Conservation (phyloP, 2,113 vertebrate genomes). For the Phodopus roborovskii region DNA sequence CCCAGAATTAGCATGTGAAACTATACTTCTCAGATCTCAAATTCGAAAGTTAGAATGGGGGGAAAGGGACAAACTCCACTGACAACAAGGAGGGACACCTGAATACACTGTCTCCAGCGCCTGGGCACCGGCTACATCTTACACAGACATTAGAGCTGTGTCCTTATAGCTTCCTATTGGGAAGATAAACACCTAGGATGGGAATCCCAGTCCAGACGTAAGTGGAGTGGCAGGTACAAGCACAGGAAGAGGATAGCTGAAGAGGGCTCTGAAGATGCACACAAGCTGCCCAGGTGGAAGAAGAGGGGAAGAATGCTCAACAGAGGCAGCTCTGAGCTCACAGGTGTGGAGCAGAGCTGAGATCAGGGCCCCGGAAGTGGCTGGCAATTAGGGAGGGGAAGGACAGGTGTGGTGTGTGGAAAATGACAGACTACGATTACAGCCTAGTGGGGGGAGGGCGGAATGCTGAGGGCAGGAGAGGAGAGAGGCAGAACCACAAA, state of each 20-base stretch:
- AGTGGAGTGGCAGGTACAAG: background rate
- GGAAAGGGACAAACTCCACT: background rate
- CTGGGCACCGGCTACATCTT: background rate
- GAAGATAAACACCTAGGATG: background rate
- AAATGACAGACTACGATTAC: fast-evolving
- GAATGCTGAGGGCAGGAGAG: background rate
- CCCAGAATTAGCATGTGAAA: background rate
- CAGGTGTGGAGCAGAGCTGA: background rate
- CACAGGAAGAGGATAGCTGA: background rate
- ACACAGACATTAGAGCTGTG: background rate
- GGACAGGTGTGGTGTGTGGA: fast-evolving
- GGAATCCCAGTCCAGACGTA: background rate
- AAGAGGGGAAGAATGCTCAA: too few relatives aligned
- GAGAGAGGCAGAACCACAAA: background rate
- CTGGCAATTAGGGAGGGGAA: background rate
- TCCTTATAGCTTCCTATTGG: background rate
- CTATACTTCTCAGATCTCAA: background rate
- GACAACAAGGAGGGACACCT: background rate
- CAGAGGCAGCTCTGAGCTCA: background rate
- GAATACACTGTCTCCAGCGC: background rate
- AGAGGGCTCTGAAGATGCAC: background rate
- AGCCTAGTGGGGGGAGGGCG: background rate
- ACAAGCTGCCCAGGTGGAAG: background rate
- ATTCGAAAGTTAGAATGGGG: background rate
- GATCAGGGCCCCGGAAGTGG: background rate